These are phyloP conservation scores for Girardia tigrina DNA, from an alignment of 2,888 invertebrate species.

Conservation along the genomic window DNA sequence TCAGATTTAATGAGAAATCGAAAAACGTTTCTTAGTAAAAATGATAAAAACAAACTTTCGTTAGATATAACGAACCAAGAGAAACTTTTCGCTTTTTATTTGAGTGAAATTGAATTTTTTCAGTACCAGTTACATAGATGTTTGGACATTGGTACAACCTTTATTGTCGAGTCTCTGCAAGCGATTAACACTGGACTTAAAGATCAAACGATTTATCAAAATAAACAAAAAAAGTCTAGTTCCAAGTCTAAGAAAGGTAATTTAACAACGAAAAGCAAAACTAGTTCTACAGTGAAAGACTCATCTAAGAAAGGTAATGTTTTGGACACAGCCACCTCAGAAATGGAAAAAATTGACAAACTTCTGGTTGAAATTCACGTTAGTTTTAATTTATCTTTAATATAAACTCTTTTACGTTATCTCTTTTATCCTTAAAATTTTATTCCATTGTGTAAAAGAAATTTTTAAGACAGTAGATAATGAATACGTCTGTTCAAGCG, in stretches of 20 bases:
- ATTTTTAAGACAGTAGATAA: too few species aligned
- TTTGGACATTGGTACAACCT: background rate
- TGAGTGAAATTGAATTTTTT: background rate
- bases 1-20: background rate
- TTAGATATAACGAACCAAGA: background rate
- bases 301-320: background rate
- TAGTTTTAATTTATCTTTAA: too few species aligned
- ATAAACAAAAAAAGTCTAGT: background rate
- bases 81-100: background rate
- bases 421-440: too few species aligned
- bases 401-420: too few species aligned
- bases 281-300: background rate
- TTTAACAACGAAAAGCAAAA: background rate
- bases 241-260: background rate
- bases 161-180: background rate
- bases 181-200: background rate
- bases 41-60: background rate
- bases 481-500: too few species aligned
- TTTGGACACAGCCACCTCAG: background rate
- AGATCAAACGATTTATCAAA: background rate
- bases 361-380: background rate
- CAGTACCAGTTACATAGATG: background rate
- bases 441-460: too few species aligned
- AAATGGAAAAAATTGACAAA: background rate
- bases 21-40: background rate